Evolutionary conservation across 2,888 invertebrate species (phyloP), one percentile per base, ranked within the genome.

Genomic region (Drosophila longiperda): DNA sequence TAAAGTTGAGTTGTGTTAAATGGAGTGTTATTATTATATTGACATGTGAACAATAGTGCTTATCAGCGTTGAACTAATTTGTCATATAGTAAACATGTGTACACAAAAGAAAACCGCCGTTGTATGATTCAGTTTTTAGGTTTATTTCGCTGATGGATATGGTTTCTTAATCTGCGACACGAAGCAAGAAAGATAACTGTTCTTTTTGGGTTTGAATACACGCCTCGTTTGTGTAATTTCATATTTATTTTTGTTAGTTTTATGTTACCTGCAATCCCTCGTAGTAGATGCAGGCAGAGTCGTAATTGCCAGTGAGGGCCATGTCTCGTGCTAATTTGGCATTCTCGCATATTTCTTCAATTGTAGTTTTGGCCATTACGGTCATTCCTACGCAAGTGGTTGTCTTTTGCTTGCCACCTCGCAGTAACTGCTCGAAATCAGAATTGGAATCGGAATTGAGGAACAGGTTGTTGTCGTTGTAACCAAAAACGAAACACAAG

Each of bases 251-350:
- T 0, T 26, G 5, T 8, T 11, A 38, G 4, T 12, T 38, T 38
- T 8, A 26, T 36, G 33, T 63, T 63, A 78, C 78, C 78, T 80
- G 89, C 29, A 87, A 69, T 45, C 87, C 87, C 75, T 87, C 87
- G 61, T 87, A 87, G 68, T 87, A 87, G 67, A 87, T 87, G 75
- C 96, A 95, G 32, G 99, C 97, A 76, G 97, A 97, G 91, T 99
- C 99, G 92, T 99, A 99, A 93, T 98, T 98, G 29, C 99, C 99
- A 92, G 97, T 96, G 90, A 99, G 94, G 74, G 98, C 97, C 96
- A 97, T 97, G 94, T 99, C 99, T 91, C 99, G 95, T 67, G 98
- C 99, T 93, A 98, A 94, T 94, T 97, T 98, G 71, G 98, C 97
- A 94, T 98, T 98, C 94, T 98, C 98, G 94, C 96, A 97, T 94